Evolutionary conservation across 2,888 invertebrate species (phyloP), one percentile per base, ranked within the genome.

Genomic region (Dusona sp.): DNA sequence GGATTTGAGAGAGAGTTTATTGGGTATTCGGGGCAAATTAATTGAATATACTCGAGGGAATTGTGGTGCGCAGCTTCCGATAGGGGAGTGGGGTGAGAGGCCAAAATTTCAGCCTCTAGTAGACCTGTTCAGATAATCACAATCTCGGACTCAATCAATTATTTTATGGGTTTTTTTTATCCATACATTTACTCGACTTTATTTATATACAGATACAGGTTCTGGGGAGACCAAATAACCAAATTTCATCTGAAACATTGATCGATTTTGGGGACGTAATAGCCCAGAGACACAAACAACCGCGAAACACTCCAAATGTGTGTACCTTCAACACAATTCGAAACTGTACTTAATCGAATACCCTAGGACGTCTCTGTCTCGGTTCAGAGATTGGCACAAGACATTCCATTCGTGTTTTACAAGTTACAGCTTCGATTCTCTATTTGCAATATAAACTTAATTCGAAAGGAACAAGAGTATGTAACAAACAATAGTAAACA

Each of bases 221-320:
- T 25, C 33, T 54, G 11, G 16, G 54, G 36, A 19, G 57, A 11
- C n/a, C 38, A 48, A 68, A 45, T 36, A 70, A 68, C 70, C 29
- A 22, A 29, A 61, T 75, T 67, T 77, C 38, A 82, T 82, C 75
- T 70, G 48, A 54, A 68, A 75, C 82, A 75, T 82, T 70, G 75
- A 75, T 70, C 75, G 75, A 57, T 25, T 57, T 75, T 45, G 68
- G n/a, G 22, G 13, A 65, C 11, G 57, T 13, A 45, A 57, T 33
- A 67, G 29, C 11, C 57, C 36, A 67, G 45, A 74, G 11, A 42
- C 36, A 45, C 25, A 29, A 54, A 51, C 22, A 68, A 16, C 36
- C 36, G 54, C 36, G 54, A 36, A 54, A 54, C 36, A 33, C 33
- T 45, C 22, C 48, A 3, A 77, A 48, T 48, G 64, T 65, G 22